Conservation (phyloP, 2,888 invertebrate species). For the Coenonympha arcania region DNA sequence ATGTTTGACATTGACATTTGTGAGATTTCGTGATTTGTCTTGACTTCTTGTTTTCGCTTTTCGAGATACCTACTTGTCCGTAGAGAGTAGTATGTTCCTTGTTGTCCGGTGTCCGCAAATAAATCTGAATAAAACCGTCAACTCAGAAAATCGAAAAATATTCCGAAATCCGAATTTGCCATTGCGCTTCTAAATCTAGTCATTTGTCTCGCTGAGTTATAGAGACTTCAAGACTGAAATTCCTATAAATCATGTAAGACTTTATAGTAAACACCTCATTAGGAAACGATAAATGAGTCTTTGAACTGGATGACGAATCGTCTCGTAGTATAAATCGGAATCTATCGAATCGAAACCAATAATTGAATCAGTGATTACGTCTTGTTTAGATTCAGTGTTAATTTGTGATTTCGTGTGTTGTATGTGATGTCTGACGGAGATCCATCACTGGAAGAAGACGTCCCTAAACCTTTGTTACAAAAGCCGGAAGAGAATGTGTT, state of each 20-base stretch:
- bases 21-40: too few species aligned
- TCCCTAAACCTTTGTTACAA: slow-evolving; percentile 58
- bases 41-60: too few species aligned
- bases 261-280: slow-evolving; percentile 14
- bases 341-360: background rate
- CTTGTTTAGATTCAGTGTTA: slow-evolving; percentile 7
- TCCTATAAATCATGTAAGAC: slow-evolving; percentile 12
- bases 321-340: slow-evolving; percentile 13
- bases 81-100: too few species aligned
- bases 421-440: slow-evolving; percentile 71
- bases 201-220: slow-evolving; percentile 8
- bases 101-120: too few species aligned
- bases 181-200: slow-evolving; percentile 5
- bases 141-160: too few species aligned
- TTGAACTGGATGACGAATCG: slow-evolving; percentile 28
- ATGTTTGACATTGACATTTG: too few species aligned
- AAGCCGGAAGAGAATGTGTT: slow-evolving; percentile 64
- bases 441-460: slow-evolving; percentile 69
- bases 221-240: slow-evolving; percentile 13
- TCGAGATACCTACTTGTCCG: too few species aligned
- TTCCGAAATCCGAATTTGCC: background rate
- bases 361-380: slow-evolving; percentile 7
- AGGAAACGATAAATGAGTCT: background rate
- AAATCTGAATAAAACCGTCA: too few species aligned
- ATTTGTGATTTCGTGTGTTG: slow-evolving; percentile 7